phyloP scores from a whole-genome alignment of 2,113 vertebrate genomes.

The Lontra canadensis region DNA sequence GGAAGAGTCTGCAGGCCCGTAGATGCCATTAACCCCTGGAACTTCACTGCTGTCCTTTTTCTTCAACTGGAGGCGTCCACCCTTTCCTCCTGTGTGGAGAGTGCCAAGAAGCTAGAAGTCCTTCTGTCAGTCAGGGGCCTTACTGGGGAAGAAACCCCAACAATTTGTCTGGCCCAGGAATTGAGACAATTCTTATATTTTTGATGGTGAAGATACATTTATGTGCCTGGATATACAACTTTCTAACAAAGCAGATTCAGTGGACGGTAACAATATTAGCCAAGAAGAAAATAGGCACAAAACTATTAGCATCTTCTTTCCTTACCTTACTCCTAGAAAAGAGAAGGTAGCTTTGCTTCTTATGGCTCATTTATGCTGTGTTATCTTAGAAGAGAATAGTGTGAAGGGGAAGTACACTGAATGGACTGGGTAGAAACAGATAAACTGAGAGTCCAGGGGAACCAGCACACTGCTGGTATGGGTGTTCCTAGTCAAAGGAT shows the following conservation, averaged over 20 bases:
- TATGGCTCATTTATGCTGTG: not conserved
- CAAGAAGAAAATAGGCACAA: not conserved
- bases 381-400: not conserved
- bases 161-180: not conserved
- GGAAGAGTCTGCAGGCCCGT: not conserved
- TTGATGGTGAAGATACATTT: not conserved
- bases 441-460: not conserved
- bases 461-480: rapidly evolving
- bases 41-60: not conserved
- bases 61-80: not conserved
- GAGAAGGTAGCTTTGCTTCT: not conserved
- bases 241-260: not conserved
- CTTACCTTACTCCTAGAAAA: not conserved
- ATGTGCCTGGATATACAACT: not conserved
- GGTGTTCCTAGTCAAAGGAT: not conserved
- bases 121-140: not conserved
- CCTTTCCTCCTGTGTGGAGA: not conserved
- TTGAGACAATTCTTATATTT: not conserved
- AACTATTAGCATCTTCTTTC: not conserved
- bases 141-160: not conserved
- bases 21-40: not conserved
- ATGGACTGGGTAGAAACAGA: not conserved
- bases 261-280: not conserved
- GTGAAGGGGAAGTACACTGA: not conserved
- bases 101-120: not conserved